Base-by-base conservation (phyloP, 2,888 invertebrate species). In the Dasysyrphus tricinctus region DNA sequence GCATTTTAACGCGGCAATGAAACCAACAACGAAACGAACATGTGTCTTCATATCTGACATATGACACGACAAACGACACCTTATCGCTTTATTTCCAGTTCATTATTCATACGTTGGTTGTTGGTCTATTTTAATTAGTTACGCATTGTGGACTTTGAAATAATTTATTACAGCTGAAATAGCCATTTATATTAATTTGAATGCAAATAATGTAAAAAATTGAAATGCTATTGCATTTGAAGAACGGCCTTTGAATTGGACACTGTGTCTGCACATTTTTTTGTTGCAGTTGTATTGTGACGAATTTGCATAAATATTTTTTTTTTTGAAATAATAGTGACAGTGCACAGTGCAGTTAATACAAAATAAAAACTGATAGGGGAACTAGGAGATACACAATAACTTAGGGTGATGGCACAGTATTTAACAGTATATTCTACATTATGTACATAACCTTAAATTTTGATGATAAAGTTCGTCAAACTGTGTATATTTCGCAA, bases 91-190 rank as follows among this genome's bases (percentile, higher is more conserved):
- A 19, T 34, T 49, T 32, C n/a, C n/a, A n/a, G n/a, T 49, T 49
- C 34, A 47, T 65, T 16, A 65, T 65, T 65, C 16, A 47, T 65
- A 54, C 1, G 9, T 54, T 24, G 16, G n/a, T n/a, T 59, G n/a
- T 57, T 37, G 42, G 34, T 61, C 34, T 54, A 54, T 42, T n/a
- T 65, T 75, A 75, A 75, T 75, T 75, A 75, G 65, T 42, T 32
- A 65, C 75, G 75, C 75, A 42, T 39, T 65, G 59, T 65, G 42
- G 32, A 65, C 75, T 42, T 56, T 57, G 56, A n/a, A 56, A 72
- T 69, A 51, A 49, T 65, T 75, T 65, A 54, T 75, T 75, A 56
- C 19, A 5, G 11, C 32, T 16, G 16, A 54, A 54, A 24, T 49
- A 19, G 39, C 12, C 39, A 39, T 59, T 42, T 7, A 37, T 34